phyloP scores from a whole-genome alignment of 64 coral and sea anemone genomes.

The Exaiptasia diaphana region DNA sequence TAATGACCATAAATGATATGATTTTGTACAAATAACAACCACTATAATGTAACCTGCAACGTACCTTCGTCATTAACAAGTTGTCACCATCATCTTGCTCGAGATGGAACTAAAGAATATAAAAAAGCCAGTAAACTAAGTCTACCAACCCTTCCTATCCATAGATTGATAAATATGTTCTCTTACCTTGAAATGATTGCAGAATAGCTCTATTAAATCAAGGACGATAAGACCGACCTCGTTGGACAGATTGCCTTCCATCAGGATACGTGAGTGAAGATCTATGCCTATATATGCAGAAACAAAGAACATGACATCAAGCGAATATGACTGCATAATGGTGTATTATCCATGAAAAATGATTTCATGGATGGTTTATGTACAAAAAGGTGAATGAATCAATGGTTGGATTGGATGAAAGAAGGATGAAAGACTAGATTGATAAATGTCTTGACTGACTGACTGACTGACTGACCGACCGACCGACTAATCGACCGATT shows the following conservation, averaged over 20 bases:
- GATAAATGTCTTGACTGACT: too few relatives aligned
- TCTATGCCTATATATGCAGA: slow-evolving; percentile 52
- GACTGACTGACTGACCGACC: too few relatives aligned
- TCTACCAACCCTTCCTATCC: background rate
- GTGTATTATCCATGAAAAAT: too few relatives aligned
- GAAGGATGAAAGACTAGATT: background rate
- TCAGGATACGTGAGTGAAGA: slow-evolving; percentile 58
- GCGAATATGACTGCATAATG: too few relatives aligned
- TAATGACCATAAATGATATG: background rate
- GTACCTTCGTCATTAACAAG: slow-evolving; percentile 92
- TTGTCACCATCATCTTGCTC: slow-evolving; percentile 98
- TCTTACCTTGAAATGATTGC: slow-evolving; percentile 89
- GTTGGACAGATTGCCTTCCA: slow-evolving; percentile 90
- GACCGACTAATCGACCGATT: too few relatives aligned
- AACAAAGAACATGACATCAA: background rate
- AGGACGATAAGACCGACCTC: slow-evolving; percentile 88
- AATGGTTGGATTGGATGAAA: background rate
- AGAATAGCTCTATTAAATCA: slow-evolving; percentile 89
- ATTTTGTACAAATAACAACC: background rate
- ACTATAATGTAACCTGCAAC: background rate
- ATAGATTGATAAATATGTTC: background rate
- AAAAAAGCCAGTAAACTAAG: background rate
- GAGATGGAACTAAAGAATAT: slow-evolving; percentile 72
- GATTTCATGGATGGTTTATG: too few relatives aligned
- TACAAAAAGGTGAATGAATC: background rate